phyloP scores from a whole-genome alignment of 2,113 vertebrate genomes.

The Dascyllus trimaculatus region DNA sequence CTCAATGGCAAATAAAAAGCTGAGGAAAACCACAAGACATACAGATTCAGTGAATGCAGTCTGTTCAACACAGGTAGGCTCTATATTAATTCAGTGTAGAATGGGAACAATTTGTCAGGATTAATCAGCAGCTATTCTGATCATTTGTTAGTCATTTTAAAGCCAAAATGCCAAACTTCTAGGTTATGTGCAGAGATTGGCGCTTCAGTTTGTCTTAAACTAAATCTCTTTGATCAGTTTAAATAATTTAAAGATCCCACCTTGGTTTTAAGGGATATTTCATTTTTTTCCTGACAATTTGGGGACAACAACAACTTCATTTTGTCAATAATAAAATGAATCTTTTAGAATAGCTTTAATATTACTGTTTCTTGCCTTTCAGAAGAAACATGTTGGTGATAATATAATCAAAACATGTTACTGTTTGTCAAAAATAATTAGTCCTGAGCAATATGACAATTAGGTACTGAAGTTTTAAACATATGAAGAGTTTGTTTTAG shows the following conservation, averaged over 20 bases:
- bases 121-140: neutral
- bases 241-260: neutral
- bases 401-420: too few relatives aligned
- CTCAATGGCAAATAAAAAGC: neutral
- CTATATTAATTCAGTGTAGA: neutral
- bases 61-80: neutral
- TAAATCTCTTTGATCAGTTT: neutral
- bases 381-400: too few relatives aligned
- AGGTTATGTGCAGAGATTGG: neutral
- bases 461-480: neutral
- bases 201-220: neutral
- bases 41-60: conserved; percentile 1
- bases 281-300: neutral
- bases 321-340: neutral
- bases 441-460: neutral
- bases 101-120: neutral
- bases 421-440: too few relatives aligned
- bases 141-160: neutral
- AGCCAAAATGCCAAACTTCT: neutral
- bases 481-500: too few relatives aligned
- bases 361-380: neutral
- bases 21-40: neutral
- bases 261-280: neutral
- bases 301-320: too few relatives aligned
- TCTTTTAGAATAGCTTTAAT: neutral